phyloP scores from a whole-genome alignment of 2,797 vertebrate genomes.

The Malurus leucopterus region DNA sequence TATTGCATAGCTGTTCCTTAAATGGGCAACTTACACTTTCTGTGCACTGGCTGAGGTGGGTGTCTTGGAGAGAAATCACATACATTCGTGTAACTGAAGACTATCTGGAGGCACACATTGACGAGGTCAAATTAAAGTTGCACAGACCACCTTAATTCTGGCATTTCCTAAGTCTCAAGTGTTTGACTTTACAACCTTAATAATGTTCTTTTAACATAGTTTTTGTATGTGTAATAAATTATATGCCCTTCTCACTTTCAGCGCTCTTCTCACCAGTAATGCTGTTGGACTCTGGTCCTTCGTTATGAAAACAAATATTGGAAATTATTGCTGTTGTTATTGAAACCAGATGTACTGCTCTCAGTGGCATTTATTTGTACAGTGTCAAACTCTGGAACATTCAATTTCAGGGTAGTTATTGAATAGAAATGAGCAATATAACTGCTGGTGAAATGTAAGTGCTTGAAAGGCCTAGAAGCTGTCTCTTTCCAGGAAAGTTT shows the following conservation, averaged over 20 bases:
- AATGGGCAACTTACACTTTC: neutral
- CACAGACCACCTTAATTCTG: constrained; percentile 57
- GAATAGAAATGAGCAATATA: constrained; percentile 24
- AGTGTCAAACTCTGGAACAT: constrained; percentile 39
- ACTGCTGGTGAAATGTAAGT: constrained; percentile 9
- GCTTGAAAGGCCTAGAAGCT: neutral
- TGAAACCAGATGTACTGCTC: constrained; percentile 59
- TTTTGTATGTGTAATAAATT: constrained; percentile 53
- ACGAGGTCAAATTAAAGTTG: constrained; percentile 28
- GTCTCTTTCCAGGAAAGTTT: constrained; percentile 17
- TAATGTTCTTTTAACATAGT: constrained; percentile 54
- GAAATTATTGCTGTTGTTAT: constrained; percentile 61
- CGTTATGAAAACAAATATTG: constrained; percentile 53
- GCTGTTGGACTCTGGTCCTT: constrained; percentile 16
- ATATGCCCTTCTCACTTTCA: constrained; percentile 50
- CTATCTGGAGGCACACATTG: neutral
- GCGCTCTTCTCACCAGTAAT: constrained; percentile 33
- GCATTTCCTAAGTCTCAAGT: constrained; percentile 56
- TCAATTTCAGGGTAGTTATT: constrained; percentile 5
- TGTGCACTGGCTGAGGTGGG: neutral
- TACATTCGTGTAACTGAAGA: neutral
- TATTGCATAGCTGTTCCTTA: neutral
- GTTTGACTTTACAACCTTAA: constrained; percentile 59
- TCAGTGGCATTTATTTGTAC: constrained; percentile 51
- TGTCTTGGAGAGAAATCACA: constrained; percentile 11